These are phyloP conservation scores for Xylocopa sonorina DNA, from an alignment of 1,140 invertebrate species.

Conservation along the genomic window DNA sequence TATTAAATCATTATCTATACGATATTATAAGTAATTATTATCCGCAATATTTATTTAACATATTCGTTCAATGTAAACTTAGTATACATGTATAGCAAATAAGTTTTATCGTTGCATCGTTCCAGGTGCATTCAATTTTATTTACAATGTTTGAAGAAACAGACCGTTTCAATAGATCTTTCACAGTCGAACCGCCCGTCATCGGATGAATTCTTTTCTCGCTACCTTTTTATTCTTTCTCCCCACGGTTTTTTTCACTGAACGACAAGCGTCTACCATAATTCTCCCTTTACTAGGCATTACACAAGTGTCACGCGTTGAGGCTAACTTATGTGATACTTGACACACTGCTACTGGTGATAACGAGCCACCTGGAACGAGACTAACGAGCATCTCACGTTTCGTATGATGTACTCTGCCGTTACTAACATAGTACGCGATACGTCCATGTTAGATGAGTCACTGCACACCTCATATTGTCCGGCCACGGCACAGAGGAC, in stretches of 20 bases:
- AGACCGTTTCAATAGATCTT: not conserved
- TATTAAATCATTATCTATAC: conserved; percentile 1
- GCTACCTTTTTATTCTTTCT: not conserved
- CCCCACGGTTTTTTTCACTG: not conserved
- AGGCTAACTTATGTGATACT: conserved; percentile 70
- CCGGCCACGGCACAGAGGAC: not conserved
- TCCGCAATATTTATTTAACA: conserved; percentile 8
- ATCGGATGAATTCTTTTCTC: conserved; percentile 1
- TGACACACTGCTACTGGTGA: conserved; percentile 65
- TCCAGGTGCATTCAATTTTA: not conserved
- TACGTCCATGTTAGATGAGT: conserved; percentile 30
- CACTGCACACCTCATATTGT: conserved; percentile 8
- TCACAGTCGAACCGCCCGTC: too few species aligned
- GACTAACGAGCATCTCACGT: conserved; percentile 72
- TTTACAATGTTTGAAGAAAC: not conserved
- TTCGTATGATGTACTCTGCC: conserved; percentile 57
- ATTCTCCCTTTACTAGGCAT: conserved; percentile 51
- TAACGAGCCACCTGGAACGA: conserved; percentile 71
- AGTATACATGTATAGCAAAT: too few species aligned
- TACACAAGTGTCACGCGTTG: conserved; percentile 57
- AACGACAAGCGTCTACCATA: conserved; percentile 54
- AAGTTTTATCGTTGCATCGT: not conserved
- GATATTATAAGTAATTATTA: too few species aligned
- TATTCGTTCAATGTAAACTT: not conserved
- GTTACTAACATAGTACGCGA: conserved; percentile 43